Evolutionary conservation across 2,888 invertebrate genomes (phyloP).

Genomic region (Lasioglossum pauxillum): DNA sequence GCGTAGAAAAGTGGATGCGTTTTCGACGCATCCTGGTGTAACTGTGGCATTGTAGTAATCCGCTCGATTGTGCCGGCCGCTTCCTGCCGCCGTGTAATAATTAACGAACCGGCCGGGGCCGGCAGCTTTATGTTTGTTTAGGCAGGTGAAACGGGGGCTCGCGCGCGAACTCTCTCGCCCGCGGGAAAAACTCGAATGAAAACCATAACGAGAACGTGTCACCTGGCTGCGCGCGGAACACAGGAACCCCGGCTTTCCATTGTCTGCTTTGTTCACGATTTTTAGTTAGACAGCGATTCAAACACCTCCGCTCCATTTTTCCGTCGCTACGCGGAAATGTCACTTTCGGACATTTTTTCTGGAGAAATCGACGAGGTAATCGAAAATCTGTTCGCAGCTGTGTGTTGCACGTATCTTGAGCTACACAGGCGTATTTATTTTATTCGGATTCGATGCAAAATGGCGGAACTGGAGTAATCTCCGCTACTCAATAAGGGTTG

Average conservation of each 20-base stretch:
- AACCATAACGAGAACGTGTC: conserved; percentile 29
- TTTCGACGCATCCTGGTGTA: conserved; percentile 67
- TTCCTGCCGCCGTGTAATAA: conserved; percentile 65
- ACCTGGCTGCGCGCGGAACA: conserved; percentile 14
- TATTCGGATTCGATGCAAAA: neutral
- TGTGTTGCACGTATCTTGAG: neutral
- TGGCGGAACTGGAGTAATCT: neutral
- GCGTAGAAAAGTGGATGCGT: conserved; percentile 35
- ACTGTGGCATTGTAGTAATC: conserved; percentile 67
- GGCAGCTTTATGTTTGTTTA: conserved; percentile 76
- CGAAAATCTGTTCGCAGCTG: neutral
- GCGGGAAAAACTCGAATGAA: conserved; percentile 34
- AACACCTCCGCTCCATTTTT: neutral
- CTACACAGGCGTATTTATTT: neutral
- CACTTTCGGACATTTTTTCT: neutral
- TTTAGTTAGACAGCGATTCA: neutral
- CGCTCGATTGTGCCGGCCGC: conserved; percentile 67
- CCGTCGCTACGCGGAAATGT: neutral
- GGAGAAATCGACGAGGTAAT: neutral
- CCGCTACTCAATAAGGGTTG: neutral
- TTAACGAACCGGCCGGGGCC: conserved; percentile 65
- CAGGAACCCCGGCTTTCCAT: neutral
- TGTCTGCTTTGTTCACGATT: neutral
- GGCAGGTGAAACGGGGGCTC: conserved; percentile 71
- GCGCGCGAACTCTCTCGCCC: conserved; percentile 51